Evolutionary conservation across 2,113 vertebrate genomes (phyloP).

Genomic region (Phainopepla nitens): DNA sequence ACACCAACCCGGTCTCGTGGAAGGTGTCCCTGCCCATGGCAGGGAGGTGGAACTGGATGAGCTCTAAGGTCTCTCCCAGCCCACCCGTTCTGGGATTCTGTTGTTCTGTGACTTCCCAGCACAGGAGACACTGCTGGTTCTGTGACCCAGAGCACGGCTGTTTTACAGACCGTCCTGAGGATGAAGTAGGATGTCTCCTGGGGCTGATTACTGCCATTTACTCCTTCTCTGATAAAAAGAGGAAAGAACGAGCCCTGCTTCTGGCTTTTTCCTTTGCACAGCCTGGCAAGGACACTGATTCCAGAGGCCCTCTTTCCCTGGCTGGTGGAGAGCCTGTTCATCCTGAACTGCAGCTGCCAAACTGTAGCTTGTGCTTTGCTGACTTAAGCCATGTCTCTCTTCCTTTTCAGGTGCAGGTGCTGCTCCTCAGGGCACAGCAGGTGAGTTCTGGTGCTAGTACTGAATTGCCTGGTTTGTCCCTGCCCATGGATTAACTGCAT

Average conservation of each 20-base stretch:
- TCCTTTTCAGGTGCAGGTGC: not conserved
- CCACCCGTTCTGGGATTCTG: not conserved
- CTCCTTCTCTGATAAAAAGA: not conserved
- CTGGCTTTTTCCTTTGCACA: not conserved
- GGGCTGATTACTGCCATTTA: not conserved
- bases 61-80: not conserved
- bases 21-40: not conserved
- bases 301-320: not conserved
- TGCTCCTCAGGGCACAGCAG: not conserved
- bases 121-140: not conserved
- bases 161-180: not conserved
- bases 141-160: not conserved
- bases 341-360: not conserved
- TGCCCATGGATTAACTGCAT: accelerated
- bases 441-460: not conserved
- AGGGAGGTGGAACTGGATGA: not conserved
- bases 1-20: not conserved
- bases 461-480: not conserved
- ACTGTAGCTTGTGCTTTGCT: not conserved
- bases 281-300: not conserved
- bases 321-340: not conserved
- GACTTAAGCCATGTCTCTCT: not conserved
- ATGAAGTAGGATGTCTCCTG: not conserved
- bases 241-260: not conserved
- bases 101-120: not conserved